Conservation (phyloP, 2,113 vertebrate genomes). For the Empidonax alnorum region DNA sequence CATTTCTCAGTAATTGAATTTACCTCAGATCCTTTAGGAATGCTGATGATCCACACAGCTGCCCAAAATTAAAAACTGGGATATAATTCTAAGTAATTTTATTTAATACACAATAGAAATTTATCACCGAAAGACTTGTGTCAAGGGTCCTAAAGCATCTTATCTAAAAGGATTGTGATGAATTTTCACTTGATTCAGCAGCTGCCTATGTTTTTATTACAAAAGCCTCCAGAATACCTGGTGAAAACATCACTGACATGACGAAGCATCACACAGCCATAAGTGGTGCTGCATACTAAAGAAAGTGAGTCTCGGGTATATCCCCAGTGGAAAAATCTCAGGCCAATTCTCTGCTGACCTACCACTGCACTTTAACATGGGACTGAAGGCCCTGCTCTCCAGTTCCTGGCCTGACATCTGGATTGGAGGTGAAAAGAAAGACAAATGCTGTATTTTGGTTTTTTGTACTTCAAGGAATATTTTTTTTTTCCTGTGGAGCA, state of each 20-base stretch:
- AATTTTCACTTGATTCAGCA: slow-evolving; percentile 52
- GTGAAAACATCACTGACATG: neutral
- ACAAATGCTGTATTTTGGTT: neutral
- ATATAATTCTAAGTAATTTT: slow-evolving; percentile 45
- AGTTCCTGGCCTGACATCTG: neutral
- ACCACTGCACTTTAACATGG: neutral
- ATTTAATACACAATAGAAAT: slow-evolving; percentile 41
- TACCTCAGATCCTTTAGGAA: slow-evolving; percentile 54
- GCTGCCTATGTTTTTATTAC: slow-evolving; percentile 7
- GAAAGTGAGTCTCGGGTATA: neutral
- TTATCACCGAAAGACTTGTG: slow-evolving; percentile 16
- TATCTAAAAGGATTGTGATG: slow-evolving; percentile 53
- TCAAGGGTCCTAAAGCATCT: slow-evolving; percentile 14
- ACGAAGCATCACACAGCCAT: neutral
- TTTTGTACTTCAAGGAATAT: neutral
- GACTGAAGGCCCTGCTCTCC: neutral
- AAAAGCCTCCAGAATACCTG: slow-evolving; percentile 1
- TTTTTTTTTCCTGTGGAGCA: neutral
- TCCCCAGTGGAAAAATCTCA: neutral
- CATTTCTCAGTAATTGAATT: slow-evolving; percentile 51
- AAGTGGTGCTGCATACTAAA: neutral
- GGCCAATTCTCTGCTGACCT: neutral
- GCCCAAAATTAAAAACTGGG: slow-evolving; percentile 45
- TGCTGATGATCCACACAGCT: slow-evolving; percentile 45
- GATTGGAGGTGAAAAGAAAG: neutral